These are phyloP conservation scores for Anser cygnoides DNA, from an alignment of 2,113 vertebrate species.

Conservation along the genomic window DNA sequence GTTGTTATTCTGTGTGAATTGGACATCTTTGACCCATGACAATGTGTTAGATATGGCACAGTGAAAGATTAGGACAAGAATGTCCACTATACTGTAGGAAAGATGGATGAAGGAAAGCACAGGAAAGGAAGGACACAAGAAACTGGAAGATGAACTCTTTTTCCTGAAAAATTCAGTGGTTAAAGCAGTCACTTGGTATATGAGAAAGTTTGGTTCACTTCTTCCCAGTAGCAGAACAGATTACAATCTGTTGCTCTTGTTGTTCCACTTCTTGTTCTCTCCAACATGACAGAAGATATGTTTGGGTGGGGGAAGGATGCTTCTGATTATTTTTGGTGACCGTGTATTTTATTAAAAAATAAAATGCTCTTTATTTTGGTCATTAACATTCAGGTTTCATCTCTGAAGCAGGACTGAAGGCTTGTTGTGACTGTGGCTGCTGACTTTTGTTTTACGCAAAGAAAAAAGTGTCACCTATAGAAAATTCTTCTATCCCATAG, in stretches of 20 bases:
- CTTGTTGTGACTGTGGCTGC: neutral
- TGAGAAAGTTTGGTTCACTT: neutral
- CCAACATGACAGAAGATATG: neutral
- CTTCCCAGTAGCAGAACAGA: neutral
- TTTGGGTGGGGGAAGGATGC: neutral
- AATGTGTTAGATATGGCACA: neutral
- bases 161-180: neutral
- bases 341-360: neutral
- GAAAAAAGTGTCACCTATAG: neutral
- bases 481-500: neutral
- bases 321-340: neutral
- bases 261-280: neutral
- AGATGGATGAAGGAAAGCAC: neutral
- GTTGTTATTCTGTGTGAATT: neutral
- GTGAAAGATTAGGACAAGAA: neutral
- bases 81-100: neutral
- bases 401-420: neutral
- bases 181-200: neutral
- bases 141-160: neutral
- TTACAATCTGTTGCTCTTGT: neutral
- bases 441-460: neutral
- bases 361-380: neutral
- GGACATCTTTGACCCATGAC: neutral
- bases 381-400: neutral
- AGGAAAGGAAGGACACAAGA: neutral